A percentile compares a stretch with the other conserved stretches of the same genome.
Conservation (phyloP, 1,140 invertebrate genomes). For the Lepidurus arcticus region DNA sequence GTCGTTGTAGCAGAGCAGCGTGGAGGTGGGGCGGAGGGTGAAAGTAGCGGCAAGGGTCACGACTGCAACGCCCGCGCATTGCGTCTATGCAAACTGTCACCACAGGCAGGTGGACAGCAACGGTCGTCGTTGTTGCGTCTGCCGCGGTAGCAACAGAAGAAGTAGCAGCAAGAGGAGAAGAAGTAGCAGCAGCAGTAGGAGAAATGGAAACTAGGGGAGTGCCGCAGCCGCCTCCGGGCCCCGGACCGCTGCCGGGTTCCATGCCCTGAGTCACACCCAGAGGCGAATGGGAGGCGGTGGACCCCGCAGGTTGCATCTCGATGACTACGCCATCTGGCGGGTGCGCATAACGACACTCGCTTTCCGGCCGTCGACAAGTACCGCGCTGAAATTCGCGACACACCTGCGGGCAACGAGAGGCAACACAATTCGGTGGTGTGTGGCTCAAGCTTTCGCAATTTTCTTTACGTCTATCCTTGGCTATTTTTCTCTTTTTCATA, state of each 20-base stretch:
- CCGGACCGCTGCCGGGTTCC: constrained; percentile 74
- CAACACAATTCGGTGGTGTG: neutral
- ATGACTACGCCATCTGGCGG: constrained; percentile 75
- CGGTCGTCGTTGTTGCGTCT: constrained; percentile 9
- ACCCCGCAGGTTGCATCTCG: constrained; percentile 24
- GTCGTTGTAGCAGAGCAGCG: constrained; percentile 57
- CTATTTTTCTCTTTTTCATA: too few relatives aligned
- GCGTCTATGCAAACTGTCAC: constrained; percentile 98
- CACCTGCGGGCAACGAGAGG: constrained; percentile 62
- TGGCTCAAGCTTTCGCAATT: too few relatives aligned
- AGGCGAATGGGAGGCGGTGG: constrained; percentile 4
- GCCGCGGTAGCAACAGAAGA: constrained; percentile 20
- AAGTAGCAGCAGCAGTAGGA: neutral
- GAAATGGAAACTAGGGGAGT: neutral
- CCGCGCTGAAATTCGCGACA: constrained; percentile 97
- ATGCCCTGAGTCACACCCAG: constrained; percentile 57
- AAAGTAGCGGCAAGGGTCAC: constrained; percentile 94
- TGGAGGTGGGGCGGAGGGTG: constrained; percentile 96
- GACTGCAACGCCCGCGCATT: constrained; percentile 92
- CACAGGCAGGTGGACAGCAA: constrained; percentile 32
- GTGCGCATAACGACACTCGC: constrained; percentile 96
- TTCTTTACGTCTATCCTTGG: too few relatives aligned
- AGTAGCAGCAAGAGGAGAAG: constrained; percentile 20
- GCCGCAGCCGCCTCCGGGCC: neutral
- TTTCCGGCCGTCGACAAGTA: constrained; percentile 90